Evolutionary conservation across 1,140 invertebrate species (phyloP), one percentile per base, ranked within the genome.

Genomic region (Drosophila suzukii): DNA sequence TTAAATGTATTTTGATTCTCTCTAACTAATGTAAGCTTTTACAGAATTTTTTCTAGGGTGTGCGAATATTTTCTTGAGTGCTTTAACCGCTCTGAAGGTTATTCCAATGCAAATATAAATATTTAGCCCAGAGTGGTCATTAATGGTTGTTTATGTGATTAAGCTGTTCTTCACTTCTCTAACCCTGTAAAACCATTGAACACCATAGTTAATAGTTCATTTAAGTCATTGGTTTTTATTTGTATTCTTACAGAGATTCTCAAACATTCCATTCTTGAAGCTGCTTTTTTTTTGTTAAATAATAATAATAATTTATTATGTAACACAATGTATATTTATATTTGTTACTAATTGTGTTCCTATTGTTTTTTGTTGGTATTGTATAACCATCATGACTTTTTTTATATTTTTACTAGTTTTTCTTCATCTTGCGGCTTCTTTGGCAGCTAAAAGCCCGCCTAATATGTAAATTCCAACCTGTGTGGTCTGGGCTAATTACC

Each of bases 401-500:
- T 0, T 17, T 5, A 34, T 3, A 3, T 6, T 0, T 6, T 6
- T 32, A 0, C 3, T 20, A 8, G 44, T 8, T 27, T n/a, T 27
- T 13, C 13, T 15, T 0, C 7, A 15, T 36, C 11, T 20, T 30
- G 12, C 1, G 11, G 8, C 49, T 53, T 6, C 1, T 4, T 50
- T 32, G 13, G 5, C 27, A 10, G 38, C 32, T 15, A 53, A 54
- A 24, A 34, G n/a, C 10, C 49, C 1, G 11, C 1, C 8, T 12
- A 13, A 27, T 20, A 34, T 27, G 32, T 17, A 41, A n/a, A 27
- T 49, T 17, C 4, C 4, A 47, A 20, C 34, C 54, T 82, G 82
- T 86, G 83, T 88, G 83, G 83, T 73, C 82, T 66, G 15, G 13
- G 56, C 75, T 85, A 82, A 86, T 86, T 86, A 86, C 71, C 79